Evolutionary conservation across 2,888 invertebrate genomes (phyloP).

Genomic region (Tortrix viridana): DNA sequence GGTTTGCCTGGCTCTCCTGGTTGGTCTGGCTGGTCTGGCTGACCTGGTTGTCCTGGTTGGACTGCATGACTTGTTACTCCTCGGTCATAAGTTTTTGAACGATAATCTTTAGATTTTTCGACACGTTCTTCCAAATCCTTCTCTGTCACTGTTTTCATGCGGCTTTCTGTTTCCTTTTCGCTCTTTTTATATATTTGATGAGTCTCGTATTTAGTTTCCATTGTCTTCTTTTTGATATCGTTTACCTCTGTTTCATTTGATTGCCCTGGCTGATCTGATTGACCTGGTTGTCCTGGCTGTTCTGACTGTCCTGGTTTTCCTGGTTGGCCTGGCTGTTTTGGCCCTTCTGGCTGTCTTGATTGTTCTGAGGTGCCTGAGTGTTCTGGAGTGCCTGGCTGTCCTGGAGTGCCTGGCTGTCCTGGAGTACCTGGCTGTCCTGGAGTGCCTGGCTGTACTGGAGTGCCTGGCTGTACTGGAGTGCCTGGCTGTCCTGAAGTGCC

Average conservation of each 20-base stretch:
- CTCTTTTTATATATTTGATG: too few relatives aligned
- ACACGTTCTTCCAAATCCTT: not conserved
- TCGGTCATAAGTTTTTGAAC: not conserved
- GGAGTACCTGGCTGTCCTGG: too few relatives aligned
- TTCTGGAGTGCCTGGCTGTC: too few relatives aligned
- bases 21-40: slow-evolving; percentile 9
- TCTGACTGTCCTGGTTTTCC: not conserved
- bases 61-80: not conserved
- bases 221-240: not conserved
- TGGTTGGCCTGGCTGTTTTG: too few relatives aligned
- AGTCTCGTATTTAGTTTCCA: too few relatives aligned
- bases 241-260: not conserved
- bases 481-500: too few relatives aligned
- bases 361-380: too few relatives aligned
- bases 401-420: too few relatives aligned
- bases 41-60: not conserved
- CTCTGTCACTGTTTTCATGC: not conserved
- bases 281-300: not conserved
- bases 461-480: too few relatives aligned
- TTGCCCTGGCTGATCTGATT: not conserved
- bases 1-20: slow-evolving; percentile 10
- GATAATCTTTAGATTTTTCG: too few relatives aligned
- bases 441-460: too few relatives aligned
- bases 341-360: too few relatives aligned
- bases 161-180: not conserved